Conservation (phyloP, 2,888 invertebrate genomes). For the Stenoptilia bipunctidactyla region DNA sequence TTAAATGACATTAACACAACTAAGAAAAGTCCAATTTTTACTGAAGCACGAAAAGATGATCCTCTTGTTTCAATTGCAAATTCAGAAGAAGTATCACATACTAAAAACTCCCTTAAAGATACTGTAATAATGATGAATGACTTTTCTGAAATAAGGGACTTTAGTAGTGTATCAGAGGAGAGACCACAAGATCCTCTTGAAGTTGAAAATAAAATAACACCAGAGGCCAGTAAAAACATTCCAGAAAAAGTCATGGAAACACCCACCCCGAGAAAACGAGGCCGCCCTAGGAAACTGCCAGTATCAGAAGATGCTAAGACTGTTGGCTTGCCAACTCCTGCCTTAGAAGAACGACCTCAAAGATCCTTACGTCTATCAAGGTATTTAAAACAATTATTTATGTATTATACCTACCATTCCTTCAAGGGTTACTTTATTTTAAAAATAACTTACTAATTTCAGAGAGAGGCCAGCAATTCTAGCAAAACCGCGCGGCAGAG, state of each 20-base stretch:
- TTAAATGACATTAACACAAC: conserved; percentile 37
- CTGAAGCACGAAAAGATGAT: conserved; percentile 30
- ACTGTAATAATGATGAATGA: conserved; percentile 59
- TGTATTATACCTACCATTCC: background rate
- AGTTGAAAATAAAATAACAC: conserved; percentile 29
- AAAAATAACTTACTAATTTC: conserved; percentile 18
- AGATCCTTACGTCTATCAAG: conserved; percentile 55
- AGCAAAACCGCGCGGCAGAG: conserved; percentile 44
- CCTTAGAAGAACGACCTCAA: conserved; percentile 59
- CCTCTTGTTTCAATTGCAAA: conserved; percentile 41
- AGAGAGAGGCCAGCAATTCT: conserved; percentile 52
- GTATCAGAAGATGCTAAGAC: conserved; percentile 35
- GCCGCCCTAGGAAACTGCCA: conserved; percentile 56
- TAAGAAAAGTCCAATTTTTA: conserved; percentile 32
- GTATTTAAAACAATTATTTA: conserved; percentile 30
- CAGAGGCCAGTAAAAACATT: conserved; percentile 24
- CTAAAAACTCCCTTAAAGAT: conserved; percentile 41
- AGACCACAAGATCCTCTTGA: conserved; percentile 59
- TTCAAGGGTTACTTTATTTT: background rate
- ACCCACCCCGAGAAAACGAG: conserved; percentile 58
- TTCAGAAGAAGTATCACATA: conserved; percentile 34
- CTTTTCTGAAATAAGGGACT: conserved; percentile 52
- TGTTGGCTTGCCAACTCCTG: conserved; percentile 39
- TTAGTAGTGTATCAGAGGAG: conserved; percentile 40
- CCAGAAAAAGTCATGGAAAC: conserved; percentile 35